These are phyloP conservation scores for Bursaphelenchus mucronatus DNA, from an alignment of 1,140 invertebrate genomes.

Conservation along the genomic window DNA sequence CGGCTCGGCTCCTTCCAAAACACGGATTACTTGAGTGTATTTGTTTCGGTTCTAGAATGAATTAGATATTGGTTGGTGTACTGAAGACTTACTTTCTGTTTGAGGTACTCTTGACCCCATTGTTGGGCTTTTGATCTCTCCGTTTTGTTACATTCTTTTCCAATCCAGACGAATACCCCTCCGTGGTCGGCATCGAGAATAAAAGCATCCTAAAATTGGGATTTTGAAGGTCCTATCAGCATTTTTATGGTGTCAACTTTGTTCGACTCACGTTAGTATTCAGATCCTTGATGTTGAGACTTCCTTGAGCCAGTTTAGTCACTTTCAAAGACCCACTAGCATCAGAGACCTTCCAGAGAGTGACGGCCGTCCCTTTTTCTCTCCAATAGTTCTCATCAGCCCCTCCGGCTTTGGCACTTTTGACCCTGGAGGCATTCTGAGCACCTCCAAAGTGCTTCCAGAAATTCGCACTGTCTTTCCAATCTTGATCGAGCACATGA, in stretches of 20 bases:
- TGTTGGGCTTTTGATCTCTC: slow-evolving; percentile 75
- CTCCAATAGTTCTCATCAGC: slow-evolving; percentile 58
- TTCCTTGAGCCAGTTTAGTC: slow-evolving; percentile 41
- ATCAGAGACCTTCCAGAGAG: slow-evolving; percentile 56
- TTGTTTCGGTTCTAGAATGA: slow-evolving; percentile 49
- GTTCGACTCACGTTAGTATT: slow-evolving; percentile 45
- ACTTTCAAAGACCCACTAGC: slow-evolving; percentile 47
- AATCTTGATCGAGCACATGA: slow-evolving; percentile 52
- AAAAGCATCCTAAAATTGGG: slow-evolving; percentile 69
- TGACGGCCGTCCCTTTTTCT: slow-evolving; percentile 45
- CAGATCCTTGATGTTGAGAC: slow-evolving; percentile 35
- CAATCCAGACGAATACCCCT: slow-evolving; percentile 80
- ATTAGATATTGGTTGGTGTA: neutral
- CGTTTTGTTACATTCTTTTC: slow-evolving; percentile 71
- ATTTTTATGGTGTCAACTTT: slow-evolving; percentile 1
- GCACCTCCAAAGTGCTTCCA: slow-evolving; percentile 55
- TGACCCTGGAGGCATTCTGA: slow-evolving; percentile 34
- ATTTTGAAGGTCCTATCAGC: neutral
- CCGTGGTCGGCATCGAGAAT: slow-evolving; percentile 76
- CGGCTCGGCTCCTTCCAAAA: slow-evolving; percentile 57
- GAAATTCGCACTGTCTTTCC: slow-evolving; percentile 51
- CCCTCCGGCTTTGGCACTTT: slow-evolving; percentile 44
- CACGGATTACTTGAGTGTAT: slow-evolving; percentile 53
- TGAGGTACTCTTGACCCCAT: slow-evolving; percentile 66
- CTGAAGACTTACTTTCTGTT: slow-evolving; percentile 41